Conservation (phyloP, 1,140 invertebrate genomes). For the Monochamus saltuarius region DNA sequence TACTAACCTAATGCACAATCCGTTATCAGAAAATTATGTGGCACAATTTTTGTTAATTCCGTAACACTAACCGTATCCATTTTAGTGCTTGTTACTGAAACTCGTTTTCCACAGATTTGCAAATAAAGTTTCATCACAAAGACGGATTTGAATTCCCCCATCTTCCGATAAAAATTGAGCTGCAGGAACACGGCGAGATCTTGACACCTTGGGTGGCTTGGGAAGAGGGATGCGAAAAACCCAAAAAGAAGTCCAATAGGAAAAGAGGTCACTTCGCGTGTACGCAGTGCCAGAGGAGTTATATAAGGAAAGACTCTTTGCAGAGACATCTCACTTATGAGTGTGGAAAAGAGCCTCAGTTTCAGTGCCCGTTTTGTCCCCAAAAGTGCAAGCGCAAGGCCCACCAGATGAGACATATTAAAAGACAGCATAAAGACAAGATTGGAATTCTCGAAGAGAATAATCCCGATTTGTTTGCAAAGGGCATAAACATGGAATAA, state of each 20-base stretch:
- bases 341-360: constrained; percentile 72
- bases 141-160: constrained; percentile 4
- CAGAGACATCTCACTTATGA: constrained; percentile 64
- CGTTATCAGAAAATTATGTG: too few species aligned
- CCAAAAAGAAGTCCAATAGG: constrained; percentile 42
- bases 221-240: constrained; percentile 36
- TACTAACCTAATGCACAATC: too few species aligned
- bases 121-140: constrained; percentile 3
- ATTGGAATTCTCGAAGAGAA: constrained; percentile 52
- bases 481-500: neutral
- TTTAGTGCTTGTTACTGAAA: too few species aligned
- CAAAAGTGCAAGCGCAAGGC: constrained; percentile 62
- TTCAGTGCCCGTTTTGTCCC: constrained; percentile 77
- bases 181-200: constrained; percentile 31
- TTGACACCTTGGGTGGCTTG: constrained; percentile 41
- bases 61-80: too few species aligned
- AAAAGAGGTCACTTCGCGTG: constrained; percentile 59
- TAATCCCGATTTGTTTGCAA: constrained; percentile 41
- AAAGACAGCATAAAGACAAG: constrained; percentile 58
- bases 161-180: constrained; percentile 39
- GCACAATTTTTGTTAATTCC: too few species aligned
- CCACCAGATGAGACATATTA: constrained; percentile 61
- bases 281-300: constrained; percentile 62
- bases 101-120: neutral
- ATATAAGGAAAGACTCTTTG: constrained; percentile 66